phyloP scores from a whole-genome alignment of 2,797 vertebrate species.

The Limnodromus scolopaceus region DNA sequence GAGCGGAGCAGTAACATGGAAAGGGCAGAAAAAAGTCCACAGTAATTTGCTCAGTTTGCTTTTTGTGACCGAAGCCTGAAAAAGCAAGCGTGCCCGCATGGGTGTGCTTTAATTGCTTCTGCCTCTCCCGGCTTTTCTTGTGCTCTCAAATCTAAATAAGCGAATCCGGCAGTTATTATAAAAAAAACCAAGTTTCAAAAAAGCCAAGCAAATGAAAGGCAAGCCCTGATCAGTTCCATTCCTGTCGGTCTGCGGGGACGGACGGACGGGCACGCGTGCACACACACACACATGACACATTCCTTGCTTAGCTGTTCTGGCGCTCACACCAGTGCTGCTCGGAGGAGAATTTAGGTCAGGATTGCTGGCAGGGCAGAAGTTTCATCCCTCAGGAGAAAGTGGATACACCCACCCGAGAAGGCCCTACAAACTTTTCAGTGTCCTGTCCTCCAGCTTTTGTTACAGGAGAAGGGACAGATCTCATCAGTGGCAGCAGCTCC shows the following conservation, averaged over 20 bases:
- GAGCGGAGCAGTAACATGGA: neutral
- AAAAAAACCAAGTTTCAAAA: neutral
- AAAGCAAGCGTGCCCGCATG: neutral
- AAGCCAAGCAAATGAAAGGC: neutral
- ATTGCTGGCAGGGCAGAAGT: neutral
- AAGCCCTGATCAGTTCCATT: neutral
- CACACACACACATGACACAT: neutral
- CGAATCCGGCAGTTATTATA: neutral
- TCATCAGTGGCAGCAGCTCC: neutral
- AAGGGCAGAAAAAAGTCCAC: neutral
- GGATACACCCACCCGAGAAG: neutral
- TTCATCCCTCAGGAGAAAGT: neutral
- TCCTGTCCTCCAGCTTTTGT: neutral
- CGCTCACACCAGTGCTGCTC: neutral
- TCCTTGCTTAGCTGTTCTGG: constrained; percentile 1
- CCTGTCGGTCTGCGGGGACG: neutral
- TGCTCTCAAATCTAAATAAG: neutral
- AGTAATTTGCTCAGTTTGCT: neutral
- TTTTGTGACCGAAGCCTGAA: neutral
- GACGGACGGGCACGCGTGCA: neutral
- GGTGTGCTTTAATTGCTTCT: neutral
- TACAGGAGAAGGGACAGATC: neutral
- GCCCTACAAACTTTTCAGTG: neutral
- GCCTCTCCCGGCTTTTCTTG: neutral
- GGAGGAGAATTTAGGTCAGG: constrained; percentile 28